Base-by-base conservation (phyloP, 2,113 vertebrate species). In the human (Homo sapiens) region DNA sequence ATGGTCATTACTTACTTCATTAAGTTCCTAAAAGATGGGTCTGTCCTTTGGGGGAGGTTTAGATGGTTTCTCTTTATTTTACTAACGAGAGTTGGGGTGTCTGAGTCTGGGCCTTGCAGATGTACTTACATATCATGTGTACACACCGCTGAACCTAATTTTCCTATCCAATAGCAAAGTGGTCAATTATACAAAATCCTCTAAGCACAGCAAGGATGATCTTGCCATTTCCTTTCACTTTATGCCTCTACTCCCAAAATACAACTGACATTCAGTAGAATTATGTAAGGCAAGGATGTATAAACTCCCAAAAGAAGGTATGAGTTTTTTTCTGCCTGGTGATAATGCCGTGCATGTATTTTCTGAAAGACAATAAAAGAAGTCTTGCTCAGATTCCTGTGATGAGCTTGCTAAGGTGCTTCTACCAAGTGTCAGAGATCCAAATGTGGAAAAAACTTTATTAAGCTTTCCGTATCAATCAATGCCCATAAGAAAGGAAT, bases 21-120 rank as follows among this genome's bases (percentile, higher is more conserved):
- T 13, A 35, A 13, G 10, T 40, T 30, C 48, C 30, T 23, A n/a
- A 38, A 40, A 12, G 12, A 8, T 48, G 48, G 18, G 2, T 32
- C 48, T 68, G 3, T 23, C 4, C 27, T 3, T 7, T 0, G 4
- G 32, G 3, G 32, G 17, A 10, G 2, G 5, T 14, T 23, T 17
- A 8, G n/a, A 3, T 0, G 0, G 1, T 2, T 14, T 1, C 9
- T 14, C 27, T 55, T n/a, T 6, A 35, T 57, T 52, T 30, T 61
- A 5, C 6, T 4, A 12, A 13, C 0, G 0, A 40, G 27, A n/a
- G 7, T 4, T 6, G 32, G 9, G 6, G 22, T 38, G 17, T 2
- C n/a, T 6, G 16, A 20, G 14, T 7, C 13, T 14, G 8, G 17
- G n/a, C 22, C 20, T 20, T 27, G 35, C 20, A 25, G 40, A 7